These are phyloP conservation scores for Bombycilla garrulus DNA, from an alignment of 2,113 vertebrate genomes.

Conservation along the genomic window DNA sequence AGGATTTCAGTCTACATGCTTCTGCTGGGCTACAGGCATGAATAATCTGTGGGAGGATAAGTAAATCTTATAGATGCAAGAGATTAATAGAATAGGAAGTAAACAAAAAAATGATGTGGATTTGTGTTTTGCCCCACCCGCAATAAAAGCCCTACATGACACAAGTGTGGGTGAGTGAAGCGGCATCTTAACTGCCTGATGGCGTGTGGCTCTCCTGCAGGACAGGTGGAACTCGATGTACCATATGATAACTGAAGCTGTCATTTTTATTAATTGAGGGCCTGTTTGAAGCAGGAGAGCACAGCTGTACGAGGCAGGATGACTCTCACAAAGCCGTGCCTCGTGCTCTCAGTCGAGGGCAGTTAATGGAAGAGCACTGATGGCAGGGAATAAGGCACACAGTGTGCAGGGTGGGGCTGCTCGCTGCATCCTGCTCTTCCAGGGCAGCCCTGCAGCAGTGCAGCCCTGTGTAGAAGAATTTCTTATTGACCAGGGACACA, in stretches of 20 bases:
- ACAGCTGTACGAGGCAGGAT: background rate
- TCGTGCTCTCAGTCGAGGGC: rapidly evolving
- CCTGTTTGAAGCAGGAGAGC: background rate
- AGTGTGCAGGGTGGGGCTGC: background rate
- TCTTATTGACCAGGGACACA: no score
- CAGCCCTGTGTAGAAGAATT: no score
- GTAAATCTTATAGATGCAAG: background rate
- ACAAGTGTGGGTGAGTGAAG: background rate
- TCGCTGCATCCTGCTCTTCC: background rate
- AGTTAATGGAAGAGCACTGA: background rate
- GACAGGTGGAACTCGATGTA: background rate
- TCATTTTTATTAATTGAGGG: background rate
- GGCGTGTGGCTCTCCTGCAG: background rate
- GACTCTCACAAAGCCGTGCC: background rate
- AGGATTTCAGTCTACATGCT: background rate
- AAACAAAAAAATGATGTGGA: background rate
- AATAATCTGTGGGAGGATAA: background rate
- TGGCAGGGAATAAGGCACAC: background rate
- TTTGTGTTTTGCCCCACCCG: background rate
- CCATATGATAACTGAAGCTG: background rate
- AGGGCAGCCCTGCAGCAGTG: background rate
- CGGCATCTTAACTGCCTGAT: background rate
- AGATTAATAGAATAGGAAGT: background rate
- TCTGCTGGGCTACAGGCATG: background rate
- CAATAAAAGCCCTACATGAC: background rate